Base-by-base conservation (phyloP, 2,113 vertebrate species). In the Perca fluviatilis region DNA sequence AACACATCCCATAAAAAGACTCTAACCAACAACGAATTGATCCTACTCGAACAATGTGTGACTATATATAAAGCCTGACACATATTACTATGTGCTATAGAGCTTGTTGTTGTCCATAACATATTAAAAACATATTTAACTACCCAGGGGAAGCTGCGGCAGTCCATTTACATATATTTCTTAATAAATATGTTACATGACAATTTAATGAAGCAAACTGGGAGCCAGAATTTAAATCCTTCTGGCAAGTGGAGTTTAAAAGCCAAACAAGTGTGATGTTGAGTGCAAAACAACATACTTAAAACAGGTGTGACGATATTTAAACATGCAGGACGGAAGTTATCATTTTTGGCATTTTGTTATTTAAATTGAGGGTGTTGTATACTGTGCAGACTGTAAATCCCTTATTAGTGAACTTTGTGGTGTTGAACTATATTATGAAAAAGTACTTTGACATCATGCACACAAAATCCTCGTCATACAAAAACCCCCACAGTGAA, bases 401-500 rank as follows among this genome's bases (percentile, higher is more conserved):
- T 27, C 7, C 43, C 43, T 47, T 18, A 4, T 16, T 16, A 50
- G 36, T 2, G 4, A n/a, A n/a, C 0, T 19, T 56, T 10, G 1
- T 47, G 8, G 19, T 5, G 30, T 56, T 18, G 0, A 9, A 30
- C 10, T 6, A 3, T 2, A 60, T 19, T 3, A 14, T 4, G n/a
- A 15, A 62, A 15, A 14, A 2, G 0, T 1, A 33, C 5, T 25
- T 57, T 18, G 1, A 43, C 10, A 19, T 47, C 36, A 40, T 47
- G 40, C 11, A 30, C 18, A 49, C 4, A 50, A 4, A n/a, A 51
- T 36, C 19, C 12, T 23, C 7, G 43, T 64, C n/a, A 86, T 18
- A 57, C 74, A 85, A 62, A 74, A 60, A 8, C 0, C 12, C 2
- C 50, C 72, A 88, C 69, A 74, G 80, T 80, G 58, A 91, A 94